Percentiles rank a stretch among this genome's conserved stretches.
phyloP scores from a whole-genome alignment of 2,113 vertebrate species.

The Seriola aureovittata region DNA sequence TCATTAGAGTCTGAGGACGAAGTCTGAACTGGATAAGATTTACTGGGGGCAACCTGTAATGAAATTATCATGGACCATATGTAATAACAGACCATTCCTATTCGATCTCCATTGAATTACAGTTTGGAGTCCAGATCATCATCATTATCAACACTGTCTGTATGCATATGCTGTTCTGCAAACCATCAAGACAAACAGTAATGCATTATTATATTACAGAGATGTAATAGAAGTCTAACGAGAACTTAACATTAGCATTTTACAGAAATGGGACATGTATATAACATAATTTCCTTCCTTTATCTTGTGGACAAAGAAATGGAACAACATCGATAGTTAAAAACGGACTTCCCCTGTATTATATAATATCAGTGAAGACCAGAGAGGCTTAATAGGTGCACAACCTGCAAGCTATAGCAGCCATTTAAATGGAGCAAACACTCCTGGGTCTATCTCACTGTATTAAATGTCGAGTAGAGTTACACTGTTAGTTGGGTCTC shows the following conservation, averaged over 20 bases:
- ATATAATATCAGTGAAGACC: constrained; percentile 8
- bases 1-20: background rate
- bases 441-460: constrained; percentile 35
- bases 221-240: background rate
- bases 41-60: constrained; percentile 16
- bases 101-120: constrained; percentile 11
- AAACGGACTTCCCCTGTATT: background rate
- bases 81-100: constrained; percentile 3
- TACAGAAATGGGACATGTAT: background rate
- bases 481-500: constrained; percentile 36
- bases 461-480: constrained; percentile 48
- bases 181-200: constrained; percentile 23
- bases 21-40: constrained; percentile 28
- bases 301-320: background rate
- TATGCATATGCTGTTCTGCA: constrained; percentile 24
- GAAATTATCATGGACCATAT: constrained; percentile 33
- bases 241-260: background rate
- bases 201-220: constrained; percentile 5
- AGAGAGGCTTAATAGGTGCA: constrained; percentile 38
- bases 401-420: constrained; percentile 35
- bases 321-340: background rate
- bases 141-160: background rate
- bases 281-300: background rate
- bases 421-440: constrained; percentile 61
- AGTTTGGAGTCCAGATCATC: constrained; percentile 10